Conservation (phyloP, 2,888 invertebrate genomes). For the Agriopis leucophaearia region DNA sequence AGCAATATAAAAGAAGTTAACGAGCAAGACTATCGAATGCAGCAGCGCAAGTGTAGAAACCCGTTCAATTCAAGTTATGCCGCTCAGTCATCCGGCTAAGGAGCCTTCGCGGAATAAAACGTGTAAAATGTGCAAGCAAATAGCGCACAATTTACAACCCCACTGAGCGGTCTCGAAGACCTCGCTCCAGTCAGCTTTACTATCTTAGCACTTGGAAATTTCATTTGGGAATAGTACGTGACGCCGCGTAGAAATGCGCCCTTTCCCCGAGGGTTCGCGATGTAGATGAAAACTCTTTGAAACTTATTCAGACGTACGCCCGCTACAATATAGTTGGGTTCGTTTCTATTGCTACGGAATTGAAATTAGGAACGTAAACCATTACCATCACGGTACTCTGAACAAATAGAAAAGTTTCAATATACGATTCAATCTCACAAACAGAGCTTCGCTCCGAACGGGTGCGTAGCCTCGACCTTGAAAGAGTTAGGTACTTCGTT, state of each 20-base stretch:
- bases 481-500: constrained; percentile 54
- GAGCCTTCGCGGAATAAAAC: constrained; percentile 52
- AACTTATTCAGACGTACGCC: constrained; percentile 69
- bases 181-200: constrained; percentile 57
- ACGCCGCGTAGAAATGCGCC: constrained; percentile 72
- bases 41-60: not conserved
- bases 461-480: constrained; percentile 57
- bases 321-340: constrained; percentile 67
- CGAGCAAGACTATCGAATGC: not conserved
- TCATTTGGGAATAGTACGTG: constrained; percentile 81
- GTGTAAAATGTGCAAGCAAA: constrained; percentile 63
- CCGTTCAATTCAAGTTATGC: constrained; percentile 52
- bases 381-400: constrained; percentile 62
- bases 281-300: constrained; percentile 68
- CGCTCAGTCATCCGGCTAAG: constrained; percentile 35
- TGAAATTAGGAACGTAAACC: constrained; percentile 69
- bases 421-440: constrained; percentile 67
- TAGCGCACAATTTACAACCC: constrained; percentile 59
- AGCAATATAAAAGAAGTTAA: not conserved
- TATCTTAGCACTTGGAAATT: constrained; percentile 76
- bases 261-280: constrained; percentile 65
- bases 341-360: constrained; percentile 74
- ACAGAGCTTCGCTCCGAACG: constrained; percentile 50
- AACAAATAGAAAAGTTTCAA: constrained; percentile 71
- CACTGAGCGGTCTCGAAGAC: constrained; percentile 59